A percentile compares a stretch with the other conserved stretches of the same genome.
Conservation (phyloP, 2,888 invertebrate species). For the Orthonevra nobilis region DNA sequence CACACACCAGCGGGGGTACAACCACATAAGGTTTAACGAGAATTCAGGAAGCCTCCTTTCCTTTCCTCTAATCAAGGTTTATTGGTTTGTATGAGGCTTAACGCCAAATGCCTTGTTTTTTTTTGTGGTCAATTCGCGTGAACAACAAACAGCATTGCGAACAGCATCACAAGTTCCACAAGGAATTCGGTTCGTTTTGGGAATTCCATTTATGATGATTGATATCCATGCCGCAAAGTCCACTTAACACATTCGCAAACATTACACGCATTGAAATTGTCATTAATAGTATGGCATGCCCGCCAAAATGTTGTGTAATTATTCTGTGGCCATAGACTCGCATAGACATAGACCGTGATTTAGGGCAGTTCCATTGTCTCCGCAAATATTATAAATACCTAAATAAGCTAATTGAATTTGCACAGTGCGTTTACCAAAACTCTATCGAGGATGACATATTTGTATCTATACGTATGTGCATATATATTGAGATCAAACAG, state of each 20-base stretch:
- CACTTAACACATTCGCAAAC: constrained; percentile 25
- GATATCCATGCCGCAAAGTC: constrained; percentile 45
- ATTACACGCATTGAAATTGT: constrained; percentile 26
- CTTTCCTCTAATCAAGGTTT: too few species aligned
- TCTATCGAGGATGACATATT: too few species aligned
- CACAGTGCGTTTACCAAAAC: background rate
- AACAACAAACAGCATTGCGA: too few species aligned
- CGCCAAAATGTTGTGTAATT: constrained; percentile 59
- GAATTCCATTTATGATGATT: constrained; percentile 51
- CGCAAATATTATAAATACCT: constrained; percentile 64
- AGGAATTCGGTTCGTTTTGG: constrained; percentile 40
- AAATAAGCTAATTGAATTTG: constrained; percentile 17
- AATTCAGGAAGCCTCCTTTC: too few species aligned
- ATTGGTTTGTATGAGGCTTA: too few species aligned
- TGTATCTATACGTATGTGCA: background rate
- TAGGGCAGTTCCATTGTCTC: constrained; percentile 40
- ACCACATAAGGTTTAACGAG: too few species aligned
- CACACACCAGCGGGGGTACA: too few species aligned
- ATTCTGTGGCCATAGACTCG: constrained; percentile 47
- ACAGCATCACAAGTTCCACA: constrained; percentile 4
- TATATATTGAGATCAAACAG: background rate
- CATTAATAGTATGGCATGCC: constrained; percentile 54
- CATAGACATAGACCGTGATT: constrained; percentile 15
- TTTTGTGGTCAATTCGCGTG: too few species aligned
- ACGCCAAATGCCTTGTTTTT: too few species aligned